Percentiles rank a stretch among this genome's conserved stretches.
These are phyloP conservation scores for Caranx melampygus DNA, from an alignment of 2,113 vertebrate species.

Conservation along the genomic window DNA sequence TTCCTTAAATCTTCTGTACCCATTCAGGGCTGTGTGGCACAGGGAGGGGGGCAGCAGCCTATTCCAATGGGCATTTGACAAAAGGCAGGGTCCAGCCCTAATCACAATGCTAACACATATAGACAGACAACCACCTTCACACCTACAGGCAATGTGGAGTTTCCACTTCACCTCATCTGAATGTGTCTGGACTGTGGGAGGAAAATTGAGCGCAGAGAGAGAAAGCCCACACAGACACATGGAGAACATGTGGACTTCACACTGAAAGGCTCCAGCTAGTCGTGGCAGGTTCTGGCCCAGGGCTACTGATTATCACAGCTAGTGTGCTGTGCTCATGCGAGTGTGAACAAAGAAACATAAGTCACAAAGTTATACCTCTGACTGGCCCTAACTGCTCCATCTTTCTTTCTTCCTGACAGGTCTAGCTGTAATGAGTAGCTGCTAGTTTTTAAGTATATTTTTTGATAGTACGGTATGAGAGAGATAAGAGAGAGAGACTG, in stretches of 20 bases:
- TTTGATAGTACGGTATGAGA: too few species aligned
- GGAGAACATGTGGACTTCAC: slow-evolving; percentile 11
- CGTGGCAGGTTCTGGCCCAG: background rate
- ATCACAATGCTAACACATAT: background rate
- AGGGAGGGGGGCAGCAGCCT: background rate
- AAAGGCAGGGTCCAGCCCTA: background rate
- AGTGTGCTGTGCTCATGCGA: slow-evolving; percentile 4
- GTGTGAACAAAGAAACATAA: slow-evolving; percentile 20
- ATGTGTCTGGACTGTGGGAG: slow-evolving; percentile 17
- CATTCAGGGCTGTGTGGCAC: background rate
- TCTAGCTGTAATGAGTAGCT: background rate
- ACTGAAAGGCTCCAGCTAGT: slow-evolving; percentile 19
- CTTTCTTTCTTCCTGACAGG: too few species aligned
- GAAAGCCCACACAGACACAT: slow-evolving; percentile 1
- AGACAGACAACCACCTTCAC: slow-evolving; percentile 31
- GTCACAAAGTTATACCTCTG: background rate
- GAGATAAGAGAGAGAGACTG: too few species aligned
- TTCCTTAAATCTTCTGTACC: background rate
- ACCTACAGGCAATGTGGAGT: slow-evolving; percentile 26
- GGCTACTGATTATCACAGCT: background rate
- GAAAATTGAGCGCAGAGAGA: background rate
- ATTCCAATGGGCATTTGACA: slow-evolving; percentile 5
- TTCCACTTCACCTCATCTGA: slow-evolving; percentile 41
- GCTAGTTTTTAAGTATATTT: too few species aligned
- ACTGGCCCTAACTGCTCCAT: background rate